Evolutionary conservation across 2,113 vertebrate genomes (phyloP).

Genomic region (Ictalurus furcatus): DNA sequence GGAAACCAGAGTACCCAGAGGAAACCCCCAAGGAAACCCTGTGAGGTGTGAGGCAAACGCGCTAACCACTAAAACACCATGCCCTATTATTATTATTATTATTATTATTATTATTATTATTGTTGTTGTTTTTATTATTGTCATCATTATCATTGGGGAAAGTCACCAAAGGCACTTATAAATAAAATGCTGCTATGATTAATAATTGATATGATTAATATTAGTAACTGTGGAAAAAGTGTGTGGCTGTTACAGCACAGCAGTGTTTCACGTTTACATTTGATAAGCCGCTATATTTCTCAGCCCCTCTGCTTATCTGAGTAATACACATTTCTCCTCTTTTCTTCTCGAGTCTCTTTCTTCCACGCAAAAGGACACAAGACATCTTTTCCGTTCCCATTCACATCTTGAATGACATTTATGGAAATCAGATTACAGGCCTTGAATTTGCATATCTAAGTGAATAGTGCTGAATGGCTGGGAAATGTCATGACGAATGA

Average conservation of each 20-base stretch:
- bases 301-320: constrained; percentile 44
- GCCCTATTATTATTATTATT: background rate
- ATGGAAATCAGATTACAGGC: constrained; percentile 71
- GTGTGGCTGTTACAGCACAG: background rate
- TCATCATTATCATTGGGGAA: no score
- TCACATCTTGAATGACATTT: constrained; percentile 75
- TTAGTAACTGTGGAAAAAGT: background rate
- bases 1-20: no score
- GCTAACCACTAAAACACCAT: no score
- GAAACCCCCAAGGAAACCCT: no score
- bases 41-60: no score
- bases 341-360: constrained; percentile 47
- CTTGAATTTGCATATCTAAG: constrained; percentile 72
- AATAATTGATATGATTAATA: no score
- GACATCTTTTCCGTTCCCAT: constrained; percentile 55
- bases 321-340: constrained; percentile 55
- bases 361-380: constrained; percentile 46
- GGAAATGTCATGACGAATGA: constrained; percentile 76
- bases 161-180: background rate
- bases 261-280: constrained; percentile 1
- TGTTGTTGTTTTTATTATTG: background rate
- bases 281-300: constrained; percentile 29
- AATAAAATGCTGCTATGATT: background rate
- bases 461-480: constrained; percentile 70
- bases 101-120: background rate